Evolutionary conservation across 2,888 invertebrate species (phyloP), one percentile per base, ranked within the genome.

Genomic region (Nemotelus nigrinus): DNA sequence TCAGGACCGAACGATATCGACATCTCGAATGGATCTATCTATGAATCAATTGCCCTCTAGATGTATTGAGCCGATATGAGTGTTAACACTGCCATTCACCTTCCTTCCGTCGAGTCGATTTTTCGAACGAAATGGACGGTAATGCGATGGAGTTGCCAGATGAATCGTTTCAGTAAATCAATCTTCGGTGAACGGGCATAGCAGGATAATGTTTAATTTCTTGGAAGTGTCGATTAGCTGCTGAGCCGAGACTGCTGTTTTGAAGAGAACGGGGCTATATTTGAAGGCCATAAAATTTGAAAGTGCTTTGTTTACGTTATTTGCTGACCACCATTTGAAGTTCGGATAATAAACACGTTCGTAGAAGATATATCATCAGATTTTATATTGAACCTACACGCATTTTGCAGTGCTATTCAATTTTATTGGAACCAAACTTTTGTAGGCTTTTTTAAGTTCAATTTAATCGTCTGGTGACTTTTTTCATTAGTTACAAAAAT

Each of bases 1-100:
- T n/a, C 45, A 48, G n/a, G 47, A 25, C 67, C 67, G 41, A 41
- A 60, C 41, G 60, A 60, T 60, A 60, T 60, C 60, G 60, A 60
- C 60, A 60, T 60, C 60, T 60, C 60, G 60, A 60, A 65, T 65
- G 47, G 47, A 65, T 65, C 65, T 45, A 65, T 65, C 65, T 43
- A 65, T 47, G 65, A 65, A 68, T 48, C 47, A 68, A 68, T 68
- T 68, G 67, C 67, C 67, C 48, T 48, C 67, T 8, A 68, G 67
- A 68, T 68, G 48, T 68, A 48, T 68, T 3, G 39, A 68, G 41
- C 25, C n/a, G 67, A 68, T 68, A 68, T 47, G 67, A 68, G 67
- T 68, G 67, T 68, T 68, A 68, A 68, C 67, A 68, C 50, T 68
- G 50, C 48, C 39, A 48, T 68, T 48, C 48, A 68, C 48, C 47